Percentiles rank a stretch among this genome's conserved stretches.
phyloP scores from a whole-genome alignment of 2,797 vertebrate species.

The Petrocephalus sullivani region DNA sequence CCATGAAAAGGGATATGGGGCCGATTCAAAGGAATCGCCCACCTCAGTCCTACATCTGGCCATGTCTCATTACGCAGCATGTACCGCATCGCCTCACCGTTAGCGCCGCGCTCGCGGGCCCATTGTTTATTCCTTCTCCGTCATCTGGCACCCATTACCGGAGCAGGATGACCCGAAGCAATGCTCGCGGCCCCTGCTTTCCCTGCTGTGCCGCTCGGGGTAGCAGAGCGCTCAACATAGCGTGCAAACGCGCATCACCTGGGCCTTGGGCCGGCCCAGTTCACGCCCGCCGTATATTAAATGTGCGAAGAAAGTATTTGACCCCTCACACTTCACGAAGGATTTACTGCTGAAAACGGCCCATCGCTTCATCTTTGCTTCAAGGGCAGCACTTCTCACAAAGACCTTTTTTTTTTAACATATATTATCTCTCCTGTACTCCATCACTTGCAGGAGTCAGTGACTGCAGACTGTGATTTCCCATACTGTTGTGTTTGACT shows the following conservation, averaged over 20 bases:
- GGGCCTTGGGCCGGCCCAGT: conserved; percentile 43
- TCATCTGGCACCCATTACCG: conserved; percentile 42
- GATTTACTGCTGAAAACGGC: conserved; percentile 46
- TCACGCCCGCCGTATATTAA: conserved; percentile 49
- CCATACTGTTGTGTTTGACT: neutral
- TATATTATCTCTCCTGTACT: neutral
- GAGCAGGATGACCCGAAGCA: conserved; percentile 45
- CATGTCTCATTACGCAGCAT: neutral
- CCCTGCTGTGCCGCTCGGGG: conserved; percentile 48
- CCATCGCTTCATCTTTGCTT: neutral
- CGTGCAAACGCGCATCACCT: conserved; percentile 49
- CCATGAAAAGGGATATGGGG: neutral
- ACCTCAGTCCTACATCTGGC: neutral
- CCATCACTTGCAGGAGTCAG: neutral
- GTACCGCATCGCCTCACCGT: neutral
- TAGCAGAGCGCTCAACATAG: conserved; percentile 42
- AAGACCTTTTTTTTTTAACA: neutral
- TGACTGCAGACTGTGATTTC: neutral
- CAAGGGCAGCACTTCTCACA: neutral
- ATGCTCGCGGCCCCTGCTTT: conserved; percentile 44
- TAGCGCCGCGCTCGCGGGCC: neutral
- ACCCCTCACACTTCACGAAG: conserved; percentile 51
- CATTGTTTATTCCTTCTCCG: conserved; percentile 30
- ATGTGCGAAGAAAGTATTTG: conserved; percentile 54
- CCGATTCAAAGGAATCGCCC: neutral